Evolutionary conservation across 2,888 invertebrate species (phyloP), one percentile per base, ranked within the genome.

Genomic region (Drosophila crucigera): DNA sequence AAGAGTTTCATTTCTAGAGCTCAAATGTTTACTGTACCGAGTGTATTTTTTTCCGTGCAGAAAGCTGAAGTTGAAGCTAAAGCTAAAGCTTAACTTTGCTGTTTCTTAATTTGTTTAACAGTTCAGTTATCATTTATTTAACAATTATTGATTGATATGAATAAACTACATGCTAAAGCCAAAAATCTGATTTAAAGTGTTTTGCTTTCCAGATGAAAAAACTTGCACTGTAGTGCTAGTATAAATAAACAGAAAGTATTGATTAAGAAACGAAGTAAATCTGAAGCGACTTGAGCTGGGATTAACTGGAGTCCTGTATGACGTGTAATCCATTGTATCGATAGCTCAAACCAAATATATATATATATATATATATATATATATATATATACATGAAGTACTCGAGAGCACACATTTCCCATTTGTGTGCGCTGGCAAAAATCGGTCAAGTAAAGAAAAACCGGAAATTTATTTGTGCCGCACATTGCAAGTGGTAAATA

Each of bases 391-490:
- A 4, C 22, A 11, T 30, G 2, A 33, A 22, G 7, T 22, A 31
- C n/a, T 22, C 9, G n/a, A 31, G 35, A 30, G 31, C 14, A 63
- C 63, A 31, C 3, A 25, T 30, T 28, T 52, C 19, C 33, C 4
- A 11, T 49, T n/a, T 39, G 37, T 49, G 37, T 49, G 22, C 31
- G 16, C 33, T 43, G 47, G n/a, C 35, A 22, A 37, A 39, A 61
- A 30, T 39, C n/a, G 50, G 41, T 43, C 14, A 28, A 52, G 62
- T 39, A 30, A 52, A 56, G 54, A 14, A 64, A 49, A 68, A 54
- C 53, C 66, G 68, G 39, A 77, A 77, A 83, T 80, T 74, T 77
- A 81, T 74, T 78, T 60, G 69, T 79, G 55, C 59, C 52, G 66
- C 41, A 47, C 59, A 68, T 56, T 59, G 70, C 50, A 71, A 60